Conservation (phyloP, 2,888 invertebrate genomes). For the Himalopsyche kuldschensis region DNA sequence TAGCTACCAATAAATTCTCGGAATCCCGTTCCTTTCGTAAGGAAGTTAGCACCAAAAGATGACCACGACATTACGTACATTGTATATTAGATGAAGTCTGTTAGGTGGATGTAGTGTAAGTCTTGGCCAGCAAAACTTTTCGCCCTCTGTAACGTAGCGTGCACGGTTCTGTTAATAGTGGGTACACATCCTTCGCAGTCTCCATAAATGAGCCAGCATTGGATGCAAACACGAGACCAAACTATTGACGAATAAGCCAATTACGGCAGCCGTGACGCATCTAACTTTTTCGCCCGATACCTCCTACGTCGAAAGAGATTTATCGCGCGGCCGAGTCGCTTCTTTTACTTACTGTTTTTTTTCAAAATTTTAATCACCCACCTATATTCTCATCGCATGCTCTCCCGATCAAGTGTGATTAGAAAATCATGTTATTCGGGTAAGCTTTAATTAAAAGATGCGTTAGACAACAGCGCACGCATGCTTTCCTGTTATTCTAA, state of each 20-base stretch:
- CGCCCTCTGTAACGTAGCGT: not conserved
- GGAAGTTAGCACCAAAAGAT: no score
- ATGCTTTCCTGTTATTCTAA: not conserved
- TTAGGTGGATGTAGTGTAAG: not conserved
- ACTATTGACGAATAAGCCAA: conserved; percentile 35
- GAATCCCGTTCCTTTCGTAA: no score
- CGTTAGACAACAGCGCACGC: not conserved
- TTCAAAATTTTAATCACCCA: conserved; percentile 7
- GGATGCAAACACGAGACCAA: not conserved
- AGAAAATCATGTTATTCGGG: conserved; percentile 1
- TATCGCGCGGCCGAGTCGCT: conserved; percentile 16
- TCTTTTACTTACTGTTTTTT: conserved; percentile 10
- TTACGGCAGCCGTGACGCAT: conserved; percentile 28
- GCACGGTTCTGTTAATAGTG: no score
- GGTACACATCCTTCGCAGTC: not conserved
- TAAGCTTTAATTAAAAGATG: not conserved
- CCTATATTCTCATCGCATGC: conserved; percentile 6
- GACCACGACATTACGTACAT: no score
- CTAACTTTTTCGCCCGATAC: conserved; percentile 30
- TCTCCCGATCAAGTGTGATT: conserved; percentile 13
- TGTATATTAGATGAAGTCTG: no score
- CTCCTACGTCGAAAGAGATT: conserved; percentile 36
- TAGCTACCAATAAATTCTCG: no score
- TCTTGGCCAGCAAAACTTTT: not conserved
- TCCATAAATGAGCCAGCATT: not conserved